Base-by-base conservation (phyloP, 2,113 vertebrate species). In the Calypte anna region DNA sequence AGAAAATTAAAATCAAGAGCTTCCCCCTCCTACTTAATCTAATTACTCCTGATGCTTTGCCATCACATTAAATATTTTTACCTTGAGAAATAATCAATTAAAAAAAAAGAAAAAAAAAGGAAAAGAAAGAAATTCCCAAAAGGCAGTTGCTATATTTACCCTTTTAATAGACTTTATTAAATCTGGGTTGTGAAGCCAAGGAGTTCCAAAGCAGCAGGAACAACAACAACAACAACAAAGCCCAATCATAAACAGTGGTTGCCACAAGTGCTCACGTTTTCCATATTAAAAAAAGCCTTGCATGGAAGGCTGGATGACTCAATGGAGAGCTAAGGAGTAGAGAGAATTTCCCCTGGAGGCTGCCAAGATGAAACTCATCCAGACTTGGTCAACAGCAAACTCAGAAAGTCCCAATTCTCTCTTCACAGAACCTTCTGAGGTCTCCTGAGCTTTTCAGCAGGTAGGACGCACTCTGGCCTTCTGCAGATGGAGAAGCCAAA, bases 51-150 rank as follows among this genome's bases (percentile, higher is more conserved):
- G 78, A 68, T 83, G 36, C 48, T 94, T 83, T 94, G 90, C 91
- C 63, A 21, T 36, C 12, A 48, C 59, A 7, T 78, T 88, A 66
- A 55, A 78, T 48, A 28, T 86, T 91, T 90, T 90, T 81, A 70
- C 58, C 92, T 94, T 58, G n/a, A 96, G 93, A 82, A 94, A 88
- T 46, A 33, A 86, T 95, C 86, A 84, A 84, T 96, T 81, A 82
- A 46, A 31, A 54, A 31, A 54, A 48, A 68, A 40, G 12, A 46
- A 31, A 55, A 50, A 69, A 36, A 43, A 68, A 80, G 82, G 75
- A 70, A 66, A 79, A 84, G 88, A 75, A 80, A 91, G 86, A 58
- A 68, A 28, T 91, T 82, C 86, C 28, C 28, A 9, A 67, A 92
- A 86, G 67, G 40, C 36, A 79, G 38, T 84, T 76, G 91, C 96